Evolutionary conservation across 1,140 invertebrate genomes (phyloP).

Genomic region (Drosophila asahinai): DNA sequence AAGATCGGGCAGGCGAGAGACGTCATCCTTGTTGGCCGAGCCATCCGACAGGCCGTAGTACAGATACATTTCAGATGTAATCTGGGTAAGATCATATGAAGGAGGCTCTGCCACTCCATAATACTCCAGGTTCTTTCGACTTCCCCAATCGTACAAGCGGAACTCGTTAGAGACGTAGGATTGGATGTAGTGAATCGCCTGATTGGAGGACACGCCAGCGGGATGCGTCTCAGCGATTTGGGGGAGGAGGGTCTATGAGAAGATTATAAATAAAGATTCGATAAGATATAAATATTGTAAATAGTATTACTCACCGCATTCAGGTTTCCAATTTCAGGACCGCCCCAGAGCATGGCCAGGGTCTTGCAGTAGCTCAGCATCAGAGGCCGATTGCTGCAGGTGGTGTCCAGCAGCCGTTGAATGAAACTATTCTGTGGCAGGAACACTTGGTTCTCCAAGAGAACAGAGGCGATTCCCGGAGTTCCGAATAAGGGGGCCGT

Average conservation of each 20-base stretch:
- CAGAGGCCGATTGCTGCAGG: slow-evolving; percentile 61
- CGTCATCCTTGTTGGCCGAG: slow-evolving; percentile 86
- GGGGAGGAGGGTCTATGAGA: slow-evolving; percentile 60
- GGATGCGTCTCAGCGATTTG: slow-evolving; percentile 74
- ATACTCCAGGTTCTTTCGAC: slow-evolving; percentile 78
- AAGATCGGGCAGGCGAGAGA: slow-evolving; percentile 78
- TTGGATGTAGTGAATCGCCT: slow-evolving; percentile 86
- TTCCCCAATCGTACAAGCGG: slow-evolving; percentile 85
- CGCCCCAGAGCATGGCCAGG: slow-evolving; percentile 68
- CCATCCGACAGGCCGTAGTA: slow-evolving; percentile 88
- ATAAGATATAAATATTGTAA: no score
- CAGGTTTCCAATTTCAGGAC: slow-evolving; percentile 53
- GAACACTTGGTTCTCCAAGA: slow-evolving; percentile 68
- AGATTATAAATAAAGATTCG: no score
- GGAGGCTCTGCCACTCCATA: slow-evolving; percentile 86
- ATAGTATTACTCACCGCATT: slow-evolving; percentile 47
- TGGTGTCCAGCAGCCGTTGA: slow-evolving; percentile 58
- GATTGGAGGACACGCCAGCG: slow-evolving; percentile 86
- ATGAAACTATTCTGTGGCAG: slow-evolving; percentile 67
- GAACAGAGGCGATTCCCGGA: slow-evolving; percentile 40
- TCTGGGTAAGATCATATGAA: slow-evolving; percentile 86
- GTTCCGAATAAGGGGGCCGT: slow-evolving; percentile 40
- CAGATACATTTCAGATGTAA: slow-evolving; percentile 87
- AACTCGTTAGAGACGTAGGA: slow-evolving; percentile 75
- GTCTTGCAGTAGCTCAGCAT: slow-evolving; percentile 63